Evolutionary conservation across 2,797 vertebrate genomes (phyloP).

Genomic region (Brotogeris chrysoptera): DNA sequence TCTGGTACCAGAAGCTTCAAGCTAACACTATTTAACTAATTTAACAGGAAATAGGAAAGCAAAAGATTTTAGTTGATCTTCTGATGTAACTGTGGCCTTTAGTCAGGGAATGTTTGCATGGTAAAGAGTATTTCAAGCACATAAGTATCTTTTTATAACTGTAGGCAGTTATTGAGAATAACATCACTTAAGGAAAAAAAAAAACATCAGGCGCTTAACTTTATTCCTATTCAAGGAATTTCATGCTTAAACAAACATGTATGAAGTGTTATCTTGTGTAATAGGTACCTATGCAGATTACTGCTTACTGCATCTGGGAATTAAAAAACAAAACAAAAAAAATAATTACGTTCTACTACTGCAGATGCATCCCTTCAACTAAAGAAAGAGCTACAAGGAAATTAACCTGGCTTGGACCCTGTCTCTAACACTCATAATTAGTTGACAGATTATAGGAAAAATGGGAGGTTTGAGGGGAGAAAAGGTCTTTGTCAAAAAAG

Average conservation of each 20-base stretch:
- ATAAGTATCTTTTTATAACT: background rate
- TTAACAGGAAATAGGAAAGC: background rate
- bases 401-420: background rate
- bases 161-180: background rate
- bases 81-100: background rate
- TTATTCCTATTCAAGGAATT: background rate
- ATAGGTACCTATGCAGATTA: background rate
- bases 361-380: background rate
- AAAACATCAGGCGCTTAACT: background rate
- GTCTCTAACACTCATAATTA: background rate
- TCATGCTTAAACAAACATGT: background rate
- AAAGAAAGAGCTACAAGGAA: background rate
- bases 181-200: background rate
- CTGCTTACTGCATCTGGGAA: background rate
- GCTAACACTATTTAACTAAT: background rate
- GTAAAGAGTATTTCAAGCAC: background rate
- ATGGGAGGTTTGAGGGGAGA: background rate
- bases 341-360: background rate
- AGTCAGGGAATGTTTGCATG: fast-evolving
- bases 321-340: background rate
- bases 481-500: background rate
- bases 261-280: background rate
- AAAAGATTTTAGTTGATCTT: background rate
- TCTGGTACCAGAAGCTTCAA: background rate
- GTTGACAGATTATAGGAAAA: background rate